phyloP scores from a whole-genome alignment of 1,140 invertebrate species.

The Drosophila sturtevanti region DNA sequence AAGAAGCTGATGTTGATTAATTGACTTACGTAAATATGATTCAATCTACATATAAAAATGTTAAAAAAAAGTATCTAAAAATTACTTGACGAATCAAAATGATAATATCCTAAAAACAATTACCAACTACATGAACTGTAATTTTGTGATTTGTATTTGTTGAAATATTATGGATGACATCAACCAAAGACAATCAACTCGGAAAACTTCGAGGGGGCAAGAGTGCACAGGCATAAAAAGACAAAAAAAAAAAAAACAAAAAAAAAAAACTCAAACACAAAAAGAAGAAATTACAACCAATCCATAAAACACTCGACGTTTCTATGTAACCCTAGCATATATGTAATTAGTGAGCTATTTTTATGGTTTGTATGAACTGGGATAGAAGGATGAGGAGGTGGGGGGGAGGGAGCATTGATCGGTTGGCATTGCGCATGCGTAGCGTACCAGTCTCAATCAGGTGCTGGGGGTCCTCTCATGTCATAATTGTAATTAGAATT shows the following conservation, averaged over 20 bases:
- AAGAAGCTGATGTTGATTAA: too few relatives aligned
- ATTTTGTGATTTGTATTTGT: too few relatives aligned
- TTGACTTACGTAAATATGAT: too few relatives aligned
- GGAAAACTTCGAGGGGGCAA: slow-evolving; percentile 67
- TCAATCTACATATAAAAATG: too few relatives aligned
- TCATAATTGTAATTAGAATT: slow-evolving; percentile 75
- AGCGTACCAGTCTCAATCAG: slow-evolving; percentile 41
- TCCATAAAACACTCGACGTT: slow-evolving; percentile 62
- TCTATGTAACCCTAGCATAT: slow-evolving; percentile 65
- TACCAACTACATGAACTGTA: too few relatives aligned
- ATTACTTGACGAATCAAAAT: too few relatives aligned
- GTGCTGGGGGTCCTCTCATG: slow-evolving; percentile 69
- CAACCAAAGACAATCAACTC: neutral
- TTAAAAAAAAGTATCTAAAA: too few relatives aligned
- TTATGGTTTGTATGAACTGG: slow-evolving; percentile 42
- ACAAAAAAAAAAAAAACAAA: too few relatives aligned
- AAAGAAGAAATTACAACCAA: neutral
- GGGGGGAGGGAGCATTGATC: neutral
- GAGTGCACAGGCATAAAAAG: neutral
- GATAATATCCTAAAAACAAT: neutral
- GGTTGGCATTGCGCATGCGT: slow-evolving; percentile 45
- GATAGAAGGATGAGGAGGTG: neutral
- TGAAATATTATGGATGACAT: slow-evolving; percentile 9
- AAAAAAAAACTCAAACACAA: slow-evolving; percentile 15
- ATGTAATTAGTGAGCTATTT: slow-evolving; percentile 75